Base-by-base conservation (phyloP, 2,888 invertebrate species). In the Andrena bicolor region DNA sequence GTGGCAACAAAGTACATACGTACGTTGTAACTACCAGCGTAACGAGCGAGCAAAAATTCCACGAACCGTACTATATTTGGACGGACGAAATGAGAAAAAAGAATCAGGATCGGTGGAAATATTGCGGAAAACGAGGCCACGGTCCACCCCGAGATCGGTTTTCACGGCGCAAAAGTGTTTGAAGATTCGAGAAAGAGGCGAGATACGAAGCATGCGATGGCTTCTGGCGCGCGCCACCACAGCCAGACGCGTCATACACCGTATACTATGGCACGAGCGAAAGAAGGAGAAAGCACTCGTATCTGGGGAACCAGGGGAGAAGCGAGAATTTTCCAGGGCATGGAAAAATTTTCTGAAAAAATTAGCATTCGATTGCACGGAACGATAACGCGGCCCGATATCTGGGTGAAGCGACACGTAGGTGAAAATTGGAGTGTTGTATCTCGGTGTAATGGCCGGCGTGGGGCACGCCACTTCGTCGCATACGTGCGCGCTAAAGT, bases 361-460 rank as follows among this genome's bases (percentile, higher is more conserved):
- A 82, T 85, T 2, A 68, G 1, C 69, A 20, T 78, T 26, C 10
- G 8, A 70, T 88, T 86, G 53, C 81, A 86, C 86, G 70, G 16
- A 51, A 28, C 53, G 35, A 23, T 69, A 32, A 20, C 4, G 1
- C 35, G 64, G 30, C 49, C 10, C 30, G 51, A 64, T 35, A 72
- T 41, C 53, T 3, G 28, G 5, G 30, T 41, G 60, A 64, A 0
- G 65, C 81, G 80, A 70, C 82, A 85, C 88, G 86, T 90, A 90
- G 87, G 82, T 91, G 90, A 71, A 88, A 86, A 88, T 85, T 41
- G 85, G 74, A 80, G 64, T 58, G 78, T 64, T 48, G 80, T 65
- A 35, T 72, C 72, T 75, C 72, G 80, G 82, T 80, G 89, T 89
- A 93, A 93, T 93, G 93, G 93, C 93, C 93, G 93, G 93, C 93